Evolutionary conservation across 2,797 vertebrate species (phyloP).

Genomic region (Scarus forsteni): DNA sequence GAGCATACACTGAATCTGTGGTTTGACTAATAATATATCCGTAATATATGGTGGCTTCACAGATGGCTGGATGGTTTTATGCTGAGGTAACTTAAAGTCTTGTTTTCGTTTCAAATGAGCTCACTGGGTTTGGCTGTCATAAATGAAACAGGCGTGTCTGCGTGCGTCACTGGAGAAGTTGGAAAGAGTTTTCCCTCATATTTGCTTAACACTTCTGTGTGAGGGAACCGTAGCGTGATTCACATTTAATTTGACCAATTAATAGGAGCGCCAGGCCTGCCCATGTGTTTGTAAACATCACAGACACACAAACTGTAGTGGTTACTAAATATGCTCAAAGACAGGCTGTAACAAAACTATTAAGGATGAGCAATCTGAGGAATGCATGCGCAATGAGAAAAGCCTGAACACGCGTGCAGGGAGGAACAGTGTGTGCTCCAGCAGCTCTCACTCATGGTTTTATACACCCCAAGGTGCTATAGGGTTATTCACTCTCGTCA

Average conservation of each 20-base stretch:
- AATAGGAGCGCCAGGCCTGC: neutral
- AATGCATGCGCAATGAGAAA: constrained; percentile 63
- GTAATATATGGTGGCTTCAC: neutral
- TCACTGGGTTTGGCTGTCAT: constrained; percentile 20
- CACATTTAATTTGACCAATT: constrained; percentile 47
- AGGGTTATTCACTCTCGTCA: constrained; percentile 6
- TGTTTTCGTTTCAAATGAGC: neutral
- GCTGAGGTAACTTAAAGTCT: constrained; percentile 36
- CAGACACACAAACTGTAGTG: constrained; percentile 2
- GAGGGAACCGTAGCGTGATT: constrained; percentile 22
- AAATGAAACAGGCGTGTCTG: constrained; percentile 42
- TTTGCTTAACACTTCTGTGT: constrained; percentile 14
- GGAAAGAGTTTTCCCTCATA: constrained; percentile 1
- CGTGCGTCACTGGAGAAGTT: constrained; percentile 50
- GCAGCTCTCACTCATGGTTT: constrained; percentile 24
- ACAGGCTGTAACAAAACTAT: constrained; percentile 28
- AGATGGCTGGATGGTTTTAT: constrained; percentile 3
- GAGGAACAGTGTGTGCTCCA: constrained; percentile 59
- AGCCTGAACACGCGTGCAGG: constrained; percentile 19
- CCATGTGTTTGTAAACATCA: constrained; percentile 8
- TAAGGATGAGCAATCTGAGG: constrained; percentile 49
- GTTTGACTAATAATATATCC: neutral
- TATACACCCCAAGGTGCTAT: constrained; percentile 39
- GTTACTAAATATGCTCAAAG: constrained; percentile 9
- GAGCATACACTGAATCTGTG: neutral